Evolutionary conservation across 2,113 vertebrate genomes (phyloP), one percentile per base, ranked within the genome.

Genomic region (Uria aalge): DNA sequence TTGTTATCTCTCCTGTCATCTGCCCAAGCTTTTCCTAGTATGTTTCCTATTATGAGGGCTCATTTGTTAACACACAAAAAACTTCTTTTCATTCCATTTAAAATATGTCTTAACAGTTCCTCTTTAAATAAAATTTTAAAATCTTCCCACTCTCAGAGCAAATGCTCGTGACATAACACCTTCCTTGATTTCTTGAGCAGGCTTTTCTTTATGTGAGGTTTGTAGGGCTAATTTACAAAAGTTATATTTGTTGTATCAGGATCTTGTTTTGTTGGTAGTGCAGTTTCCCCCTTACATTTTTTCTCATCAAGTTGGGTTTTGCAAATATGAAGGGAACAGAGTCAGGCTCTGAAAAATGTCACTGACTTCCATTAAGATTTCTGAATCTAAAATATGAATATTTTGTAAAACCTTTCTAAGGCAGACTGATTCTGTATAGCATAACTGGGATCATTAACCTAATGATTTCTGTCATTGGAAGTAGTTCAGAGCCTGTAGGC

Each of bases 21-120:
- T 94, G 34, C 41, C 34, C 55, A 50, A 67, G 29, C 50, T 68
- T 86, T 80, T 74, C 67, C 50, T 77, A 81, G 45, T 38, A 73
- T 90, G 50, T 63, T 57, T 91, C 40, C 36, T 52, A 32, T 86
- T 96, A 41, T n/a, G 60, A 84, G 40, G 17, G 30, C 62, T 89
- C n/a, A 68, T 24, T 48, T 95, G 56, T 59, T 93, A 79, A 64
- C 20, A 36, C 30, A 50, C 13, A 77, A 29, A 87, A 89, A 94
- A 89, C 62, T 82, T 92, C 71, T 91, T 96, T 97, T 97, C 6
- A 30, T 94, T 97, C 55, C 3, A 18, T 84, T 86, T 89, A 57
- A 30, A 64, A 14, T 75, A 34, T 24, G 10, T 73, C 76, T 73
- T 84, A 64, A 56, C 4, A 30, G 30, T 66, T 86, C 18, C 30